A percentile compares a stretch with the other conserved stretches of the same genome.
These are phyloP conservation scores for Puma concolor DNA, from an alignment of 2,113 vertebrate species.

Conservation along the genomic window DNA sequence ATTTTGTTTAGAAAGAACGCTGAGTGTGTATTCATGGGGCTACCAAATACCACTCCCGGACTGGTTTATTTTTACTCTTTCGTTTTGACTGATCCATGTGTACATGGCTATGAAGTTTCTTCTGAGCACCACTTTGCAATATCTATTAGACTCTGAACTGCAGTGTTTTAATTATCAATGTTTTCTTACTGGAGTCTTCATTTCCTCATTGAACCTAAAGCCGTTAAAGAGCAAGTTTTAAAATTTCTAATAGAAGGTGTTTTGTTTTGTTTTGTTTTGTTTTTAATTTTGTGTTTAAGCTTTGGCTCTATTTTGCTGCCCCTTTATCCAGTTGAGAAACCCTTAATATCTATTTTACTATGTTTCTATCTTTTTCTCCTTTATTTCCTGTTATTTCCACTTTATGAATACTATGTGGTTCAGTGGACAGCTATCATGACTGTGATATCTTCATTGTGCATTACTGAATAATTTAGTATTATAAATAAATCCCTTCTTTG, in stretches of 20 bases:
- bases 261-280: background rate
- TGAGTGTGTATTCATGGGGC: background rate
- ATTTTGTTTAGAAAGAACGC: background rate
- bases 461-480: background rate
- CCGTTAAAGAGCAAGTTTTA: background rate
- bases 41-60: background rate
- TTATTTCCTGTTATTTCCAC: background rate
- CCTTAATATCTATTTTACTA: background rate
- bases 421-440: background rate
- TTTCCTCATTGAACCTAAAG: background rate
- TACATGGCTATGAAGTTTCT: background rate
- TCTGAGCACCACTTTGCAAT: background rate
- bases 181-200: background rate
- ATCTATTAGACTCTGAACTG: background rate
- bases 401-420: background rate
- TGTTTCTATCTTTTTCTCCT: background rate
- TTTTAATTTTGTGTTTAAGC: background rate
- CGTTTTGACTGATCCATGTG: background rate
- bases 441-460: background rate
- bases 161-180: background rate
- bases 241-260: background rate
- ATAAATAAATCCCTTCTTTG: background rate
- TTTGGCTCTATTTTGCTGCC: background rate
- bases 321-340: background rate
- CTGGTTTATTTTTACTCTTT: background rate